Conservation (phyloP, 2,888 invertebrate genomes). For the Merodon equestris region DNA sequence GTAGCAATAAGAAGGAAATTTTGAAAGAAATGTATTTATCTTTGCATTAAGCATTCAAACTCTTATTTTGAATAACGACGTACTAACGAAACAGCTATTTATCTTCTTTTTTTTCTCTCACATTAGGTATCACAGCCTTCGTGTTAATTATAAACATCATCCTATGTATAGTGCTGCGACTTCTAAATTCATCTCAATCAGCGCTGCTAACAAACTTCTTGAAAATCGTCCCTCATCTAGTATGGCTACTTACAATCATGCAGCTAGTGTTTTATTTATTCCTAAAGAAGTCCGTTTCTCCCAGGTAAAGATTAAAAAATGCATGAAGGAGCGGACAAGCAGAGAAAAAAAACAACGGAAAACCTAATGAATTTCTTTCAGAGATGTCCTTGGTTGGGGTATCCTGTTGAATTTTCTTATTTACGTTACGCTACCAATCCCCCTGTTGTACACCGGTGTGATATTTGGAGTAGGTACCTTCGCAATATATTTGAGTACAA, state of each 20-base stretch:
- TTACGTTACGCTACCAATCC: slow-evolving; percentile 86
- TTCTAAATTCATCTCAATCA: slow-evolving; percentile 49
- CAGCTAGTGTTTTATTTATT: slow-evolving; percentile 83
- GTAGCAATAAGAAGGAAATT: too few relatives aligned
- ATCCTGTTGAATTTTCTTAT: slow-evolving; percentile 86
- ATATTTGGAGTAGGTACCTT: slow-evolving; percentile 82
- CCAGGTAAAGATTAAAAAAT: slow-evolving; percentile 73
- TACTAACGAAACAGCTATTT: background rate
- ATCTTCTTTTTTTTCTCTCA: slow-evolving; percentile 1
- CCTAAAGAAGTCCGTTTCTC: slow-evolving; percentile 80
- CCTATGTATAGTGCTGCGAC: slow-evolving; percentile 60
- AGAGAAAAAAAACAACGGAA: too few relatives aligned
- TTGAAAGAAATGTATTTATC: too few relatives aligned
- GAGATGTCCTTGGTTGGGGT: slow-evolving; percentile 86
- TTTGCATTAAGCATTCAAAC: too few relatives aligned
- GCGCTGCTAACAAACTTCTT: slow-evolving; percentile 47
- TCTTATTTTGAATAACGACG: too few relatives aligned
- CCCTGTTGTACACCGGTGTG: slow-evolving; percentile 82
- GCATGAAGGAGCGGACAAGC: background rate
- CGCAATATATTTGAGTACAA: slow-evolving; percentile 81
- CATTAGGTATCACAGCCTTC: slow-evolving; percentile 65
- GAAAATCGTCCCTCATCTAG: slow-evolving; percentile 81
- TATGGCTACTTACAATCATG: slow-evolving; percentile 82
- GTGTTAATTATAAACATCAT: slow-evolving; percentile 67
- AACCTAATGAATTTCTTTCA: slow-evolving; percentile 71